These are phyloP conservation scores for Podarcis muralis DNA, from an alignment of 2,113 vertebrate genomes.

Conservation along the genomic window DNA sequence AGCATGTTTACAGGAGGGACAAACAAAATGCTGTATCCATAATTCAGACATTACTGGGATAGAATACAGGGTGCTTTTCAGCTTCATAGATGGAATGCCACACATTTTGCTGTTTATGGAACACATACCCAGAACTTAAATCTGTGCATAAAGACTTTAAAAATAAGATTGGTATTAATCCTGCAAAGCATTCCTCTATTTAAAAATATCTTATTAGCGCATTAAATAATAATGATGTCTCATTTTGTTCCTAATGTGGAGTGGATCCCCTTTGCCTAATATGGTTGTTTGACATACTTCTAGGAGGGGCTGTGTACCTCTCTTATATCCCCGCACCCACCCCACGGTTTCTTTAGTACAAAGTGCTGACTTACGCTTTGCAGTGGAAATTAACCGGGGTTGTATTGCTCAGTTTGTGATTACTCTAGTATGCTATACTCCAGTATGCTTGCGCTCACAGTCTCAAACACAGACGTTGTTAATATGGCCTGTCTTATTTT, in stretches of 20 bases:
- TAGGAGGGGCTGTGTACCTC: neutral
- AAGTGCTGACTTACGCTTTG: constrained; percentile 24
- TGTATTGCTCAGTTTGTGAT: too few relatives aligned
- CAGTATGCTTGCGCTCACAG: too few relatives aligned
- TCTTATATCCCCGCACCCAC: too few relatives aligned
- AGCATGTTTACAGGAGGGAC: neutral
- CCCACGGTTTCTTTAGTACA: neutral
- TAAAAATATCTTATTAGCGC: constrained; percentile 26
- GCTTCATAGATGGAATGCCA: constrained; percentile 21
- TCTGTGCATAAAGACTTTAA: constrained; percentile 13
- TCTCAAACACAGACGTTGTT: too few relatives aligned
- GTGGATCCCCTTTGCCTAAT: constrained; percentile 31
- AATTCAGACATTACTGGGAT: neutral
- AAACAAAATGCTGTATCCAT: constrained; percentile 10
- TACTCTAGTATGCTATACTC: too few relatives aligned
- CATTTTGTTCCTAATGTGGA: constrained; percentile 9
- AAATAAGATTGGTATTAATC: constrained; percentile 19
- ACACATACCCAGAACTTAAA: constrained; percentile 17
- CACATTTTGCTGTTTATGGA: constrained; percentile 30
- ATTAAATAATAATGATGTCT: constrained; percentile 43
- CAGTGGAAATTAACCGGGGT: neutral
- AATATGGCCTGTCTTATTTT: neutral
- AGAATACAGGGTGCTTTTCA: constrained; percentile 22
- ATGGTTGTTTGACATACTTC: constrained; percentile 2
- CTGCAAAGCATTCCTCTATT: neutral